Conservation (phyloP, 2,797 vertebrate species). For the Girardinus metallicus region DNA sequence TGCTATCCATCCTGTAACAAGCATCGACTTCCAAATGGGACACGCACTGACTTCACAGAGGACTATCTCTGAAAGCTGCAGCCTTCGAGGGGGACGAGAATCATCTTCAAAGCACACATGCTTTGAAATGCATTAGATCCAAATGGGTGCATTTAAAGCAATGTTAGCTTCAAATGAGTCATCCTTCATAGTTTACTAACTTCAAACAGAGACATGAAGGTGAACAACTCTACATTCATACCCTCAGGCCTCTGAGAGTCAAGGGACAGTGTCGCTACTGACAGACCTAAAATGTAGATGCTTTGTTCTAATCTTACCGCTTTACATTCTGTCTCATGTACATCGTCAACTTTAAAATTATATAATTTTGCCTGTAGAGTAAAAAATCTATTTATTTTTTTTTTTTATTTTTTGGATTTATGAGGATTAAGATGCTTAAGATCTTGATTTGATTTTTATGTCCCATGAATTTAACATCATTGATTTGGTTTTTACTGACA, state of each 20-base stretch:
- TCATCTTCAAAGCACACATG: conserved; percentile 74
- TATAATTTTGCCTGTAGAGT: neutral
- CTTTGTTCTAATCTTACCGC: neutral
- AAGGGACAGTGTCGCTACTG: neutral
- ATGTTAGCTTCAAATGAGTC: conserved; percentile 72
- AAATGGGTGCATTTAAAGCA: conserved; percentile 69
- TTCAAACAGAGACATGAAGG: conserved; percentile 65
- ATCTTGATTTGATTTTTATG: conserved; percentile 21
- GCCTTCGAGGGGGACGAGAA: conserved; percentile 60
- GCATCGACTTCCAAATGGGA: conserved; percentile 73
- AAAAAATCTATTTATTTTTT: neutral
- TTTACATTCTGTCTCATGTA: conserved; percentile 5
- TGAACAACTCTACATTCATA: conserved; percentile 43
- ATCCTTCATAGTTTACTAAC: conserved; percentile 74
- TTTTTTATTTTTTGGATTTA: neutral
- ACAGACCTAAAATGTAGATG: neutral
- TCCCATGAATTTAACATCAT: neutral
- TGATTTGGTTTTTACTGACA: neutral
- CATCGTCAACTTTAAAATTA: neutral
- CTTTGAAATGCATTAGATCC: conserved; percentile 72
- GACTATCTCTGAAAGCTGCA: conserved; percentile 57
- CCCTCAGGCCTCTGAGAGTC: conserved; percentile 7
- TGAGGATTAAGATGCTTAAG: conserved; percentile 42
- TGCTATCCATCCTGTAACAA: conserved; percentile 62
- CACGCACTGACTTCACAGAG: conserved; percentile 70